These are phyloP conservation scores for Drosophila parvula DNA, from an alignment of 1,140 invertebrate genomes.

Conservation along the genomic window DNA sequence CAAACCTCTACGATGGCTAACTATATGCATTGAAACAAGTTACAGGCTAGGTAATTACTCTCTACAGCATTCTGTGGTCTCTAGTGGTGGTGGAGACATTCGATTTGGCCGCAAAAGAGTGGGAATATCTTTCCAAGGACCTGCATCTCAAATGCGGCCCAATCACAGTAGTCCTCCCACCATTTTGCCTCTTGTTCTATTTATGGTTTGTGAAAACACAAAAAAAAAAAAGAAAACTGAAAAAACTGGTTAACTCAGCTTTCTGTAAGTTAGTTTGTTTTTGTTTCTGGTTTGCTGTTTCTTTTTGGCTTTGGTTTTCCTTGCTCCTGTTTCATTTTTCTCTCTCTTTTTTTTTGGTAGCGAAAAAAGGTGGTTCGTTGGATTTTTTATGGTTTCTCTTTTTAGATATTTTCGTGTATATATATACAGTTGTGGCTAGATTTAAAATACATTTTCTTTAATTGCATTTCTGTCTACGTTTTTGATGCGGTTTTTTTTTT, in stretches of 20 bases:
- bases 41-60: conserved; percentile 35
- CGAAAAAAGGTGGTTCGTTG: conserved; percentile 79
- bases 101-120: conserved; percentile 12
- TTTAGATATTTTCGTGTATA: conserved; percentile 40
- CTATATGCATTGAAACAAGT: conserved; percentile 9
- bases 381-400: conserved; percentile 69
- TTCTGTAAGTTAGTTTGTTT: conserved; percentile 37
- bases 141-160: conserved; percentile 9
- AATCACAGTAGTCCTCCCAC: conserved; percentile 27
- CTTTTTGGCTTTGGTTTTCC: conserved; percentile 52
- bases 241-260: conserved; percentile 36
- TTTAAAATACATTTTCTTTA: conserved; percentile 65
- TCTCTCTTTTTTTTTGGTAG: conserved; percentile 56
- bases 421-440: conserved; percentile 69
- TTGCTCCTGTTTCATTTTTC: conserved; percentile 26
- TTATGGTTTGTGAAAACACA: conserved; percentile 34
- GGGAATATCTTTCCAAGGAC: neutral
- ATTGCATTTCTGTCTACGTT: conserved; percentile 58
- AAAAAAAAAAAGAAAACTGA: conserved; percentile 6
- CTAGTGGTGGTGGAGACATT: conserved; percentile 15
- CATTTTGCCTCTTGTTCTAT: conserved; percentile 25
- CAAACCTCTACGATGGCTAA: conserved; percentile 28
- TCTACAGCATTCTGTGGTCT: conserved; percentile 52
- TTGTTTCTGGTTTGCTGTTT: conserved; percentile 45
- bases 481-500: conserved; percentile 47